These are phyloP conservation scores for Peromyscus leucopus DNA, from an alignment of 2,113 vertebrate species.

Conservation along the genomic window DNA sequence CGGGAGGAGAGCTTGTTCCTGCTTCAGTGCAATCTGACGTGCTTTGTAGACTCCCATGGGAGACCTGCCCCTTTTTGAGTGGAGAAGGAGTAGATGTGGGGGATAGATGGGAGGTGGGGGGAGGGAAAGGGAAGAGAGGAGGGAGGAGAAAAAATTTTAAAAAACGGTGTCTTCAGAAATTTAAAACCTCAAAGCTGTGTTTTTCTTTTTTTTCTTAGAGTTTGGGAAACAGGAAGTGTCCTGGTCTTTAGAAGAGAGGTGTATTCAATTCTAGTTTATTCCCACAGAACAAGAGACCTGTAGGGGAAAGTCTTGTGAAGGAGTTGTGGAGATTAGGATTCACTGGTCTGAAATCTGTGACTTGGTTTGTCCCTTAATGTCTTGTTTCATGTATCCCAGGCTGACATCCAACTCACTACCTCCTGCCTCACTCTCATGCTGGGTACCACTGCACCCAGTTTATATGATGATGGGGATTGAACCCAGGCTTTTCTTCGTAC, in stretches of 20 bases:
- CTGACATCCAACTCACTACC: neutral
- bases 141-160: neutral
- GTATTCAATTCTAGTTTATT: neutral
- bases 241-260: neutral
- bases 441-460: neutral
- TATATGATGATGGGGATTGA: neutral
- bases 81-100: neutral
- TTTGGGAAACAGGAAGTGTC: neutral
- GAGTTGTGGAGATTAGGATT: neutral
- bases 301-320: neutral
- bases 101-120: neutral
- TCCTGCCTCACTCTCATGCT: neutral
- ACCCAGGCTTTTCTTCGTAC: neutral
- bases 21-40: neutral
- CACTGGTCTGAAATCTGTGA: neutral
- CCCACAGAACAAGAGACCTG: neutral
- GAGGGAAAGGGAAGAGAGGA: too few relatives aligned
- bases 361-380: neutral
- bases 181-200: neutral
- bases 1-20: neutral
- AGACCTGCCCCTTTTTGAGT: neutral
- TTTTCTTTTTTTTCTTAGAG: neutral
- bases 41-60: neutral
- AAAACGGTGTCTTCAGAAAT: slow-evolving; percentile 22
- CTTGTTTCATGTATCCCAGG: neutral